phyloP scores from a whole-genome alignment of 2,797 vertebrate genomes.

The Alauda arvensis region DNA sequence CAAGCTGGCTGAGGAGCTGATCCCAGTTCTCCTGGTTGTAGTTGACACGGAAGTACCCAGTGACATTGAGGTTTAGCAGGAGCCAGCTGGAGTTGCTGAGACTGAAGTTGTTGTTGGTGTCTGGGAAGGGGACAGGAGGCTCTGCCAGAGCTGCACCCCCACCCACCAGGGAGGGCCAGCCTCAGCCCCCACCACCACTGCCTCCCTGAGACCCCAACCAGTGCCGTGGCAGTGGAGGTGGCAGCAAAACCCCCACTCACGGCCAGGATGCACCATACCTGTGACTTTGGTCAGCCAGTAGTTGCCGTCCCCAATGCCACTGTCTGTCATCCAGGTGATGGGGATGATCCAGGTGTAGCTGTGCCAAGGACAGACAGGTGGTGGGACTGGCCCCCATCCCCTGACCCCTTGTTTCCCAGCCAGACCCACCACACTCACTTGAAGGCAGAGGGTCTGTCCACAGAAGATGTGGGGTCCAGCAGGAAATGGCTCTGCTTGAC shows the following conservation, averaged over 20 bases:
- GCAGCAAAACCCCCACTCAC: not conserved
- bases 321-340: slow-evolving; percentile 73
- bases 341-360: slow-evolving; percentile 90
- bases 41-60: slow-evolving; percentile 92
- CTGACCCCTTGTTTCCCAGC: rapidly evolving
- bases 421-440: slow-evolving; percentile 67
- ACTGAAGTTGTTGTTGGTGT: not conserved
- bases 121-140: not conserved
- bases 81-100: slow-evolving; percentile 68
- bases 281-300: slow-evolving; percentile 74
- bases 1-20: slow-evolving; percentile 76
- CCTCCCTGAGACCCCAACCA: rapidly evolving
- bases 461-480: slow-evolving; percentile 73
- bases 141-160: not conserved
- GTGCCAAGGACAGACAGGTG: not conserved
- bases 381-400: not conserved
- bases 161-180: not conserved
- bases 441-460: slow-evolving; percentile 80
- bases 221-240: not conserved
- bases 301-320: rapidly evolving
- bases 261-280: not conserved
- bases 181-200: not conserved
- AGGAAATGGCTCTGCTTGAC: slow-evolving; percentile 88
- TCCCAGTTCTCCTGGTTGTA: slow-evolving; percentile 88
- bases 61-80: slow-evolving; percentile 83